Conservation (phyloP, 2,113 vertebrate genomes). For the Opisthocomus hoazin region DNA sequence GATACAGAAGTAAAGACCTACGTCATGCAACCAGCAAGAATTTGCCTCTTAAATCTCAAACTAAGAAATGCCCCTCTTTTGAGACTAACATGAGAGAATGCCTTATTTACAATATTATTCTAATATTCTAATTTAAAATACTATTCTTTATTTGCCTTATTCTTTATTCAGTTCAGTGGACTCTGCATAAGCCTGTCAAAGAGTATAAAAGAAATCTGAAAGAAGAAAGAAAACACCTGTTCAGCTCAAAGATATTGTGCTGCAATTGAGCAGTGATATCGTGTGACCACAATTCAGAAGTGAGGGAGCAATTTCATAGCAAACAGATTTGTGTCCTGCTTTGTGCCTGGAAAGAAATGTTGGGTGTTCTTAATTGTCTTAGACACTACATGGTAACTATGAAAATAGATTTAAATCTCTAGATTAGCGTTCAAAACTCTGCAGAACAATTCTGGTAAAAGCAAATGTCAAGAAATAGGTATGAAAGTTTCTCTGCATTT, state of each 20-base stretch:
- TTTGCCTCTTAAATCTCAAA: neutral
- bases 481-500: neutral
- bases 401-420: neutral
- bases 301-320: neutral
- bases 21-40: neutral
- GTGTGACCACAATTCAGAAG: neutral
- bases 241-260: neutral
- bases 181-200: neutral
- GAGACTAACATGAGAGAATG: fast-evolving
- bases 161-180: neutral
- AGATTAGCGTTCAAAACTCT: neutral
- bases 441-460: neutral
- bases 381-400: neutral
- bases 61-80: fast-evolving
- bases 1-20: neutral
- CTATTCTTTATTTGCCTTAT: neutral
- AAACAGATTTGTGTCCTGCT: neutral
- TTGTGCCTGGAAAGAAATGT: neutral
- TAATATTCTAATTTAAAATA: no score
- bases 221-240: neutral
- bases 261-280: neutral
- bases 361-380: neutral
- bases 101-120: neutral
- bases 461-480: neutral
- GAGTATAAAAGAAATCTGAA: neutral